Evolutionary conservation across 2,113 vertebrate genomes (phyloP).

Genomic region (human): GRCh38 chr5:32996501-32997000

Average conservation of each 20-base stretch:
- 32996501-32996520: neutral
- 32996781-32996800: neutral
- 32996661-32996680: neutral
- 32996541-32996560: neutral
- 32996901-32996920: neutral
- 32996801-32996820: neutral
- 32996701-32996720: neutral
- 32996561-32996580: neutral
- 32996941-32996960: neutral
- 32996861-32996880: neutral
- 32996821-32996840: neutral
- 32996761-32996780: neutral
- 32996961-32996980: neutral
- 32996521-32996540: neutral
- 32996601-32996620: neutral
- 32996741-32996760: neutral
- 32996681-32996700: neutral
- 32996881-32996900: neutral
- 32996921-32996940: neutral
- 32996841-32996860: neutral
- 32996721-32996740: neutral
- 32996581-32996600: neutral
- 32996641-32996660: slow-evolving; percentile 12
- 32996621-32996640: slow-evolving; percentile 15
- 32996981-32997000: neutral